Evolutionary conservation across 2,888 invertebrate species (phyloP), one percentile per base, ranked within the genome.

Genomic region (Drosophila mettleri): DNA sequence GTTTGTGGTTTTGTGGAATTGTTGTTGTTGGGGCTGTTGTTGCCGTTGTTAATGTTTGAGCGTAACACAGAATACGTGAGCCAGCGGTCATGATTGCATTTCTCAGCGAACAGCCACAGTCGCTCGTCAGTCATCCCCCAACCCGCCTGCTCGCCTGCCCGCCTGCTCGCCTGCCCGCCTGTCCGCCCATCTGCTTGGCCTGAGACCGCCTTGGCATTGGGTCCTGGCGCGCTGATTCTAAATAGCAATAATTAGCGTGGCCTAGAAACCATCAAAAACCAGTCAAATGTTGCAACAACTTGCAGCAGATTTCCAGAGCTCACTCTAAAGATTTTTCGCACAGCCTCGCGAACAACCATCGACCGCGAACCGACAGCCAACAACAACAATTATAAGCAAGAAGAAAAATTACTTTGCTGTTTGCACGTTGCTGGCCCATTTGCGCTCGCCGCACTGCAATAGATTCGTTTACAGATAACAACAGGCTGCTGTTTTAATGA

Each of bases 61-160:
- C 91, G 91, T 91, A 92, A 91, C 91, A 91, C 90, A 92, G 91
- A 91, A 91, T 91, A 92, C 92, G 91, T 91, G 91, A 91, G 91
- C 80, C 81, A 72, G 71, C 88, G 80, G 79, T 85, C 85, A 88
- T 84, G 85, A 86, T 88, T 86, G 88, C 82, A 78, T 86, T 89
- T 81, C 78, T 71, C 71, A 81, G 76, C 41, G 70, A 60, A 27
- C 65, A 48, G 65, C 65, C 34, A 43, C 51, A 63, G 51, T 41
- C 59, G 69, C 41, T 49, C 62, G 62, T 62, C 62, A 65, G 65
- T 33, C 51, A 14, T 20, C n/a, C 34, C 49, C 45, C 9, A 14
- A 20, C 20, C 20, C n/a, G 1, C 18, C 51, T 34, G 24, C 45
- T n/a, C n/a, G n/a, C n/a, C 24, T 45, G 20, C 49, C 16, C 46